Evolutionary conservation across 2,888 invertebrate species (phyloP).

Genomic region (Rotaria socialis): DNA sequence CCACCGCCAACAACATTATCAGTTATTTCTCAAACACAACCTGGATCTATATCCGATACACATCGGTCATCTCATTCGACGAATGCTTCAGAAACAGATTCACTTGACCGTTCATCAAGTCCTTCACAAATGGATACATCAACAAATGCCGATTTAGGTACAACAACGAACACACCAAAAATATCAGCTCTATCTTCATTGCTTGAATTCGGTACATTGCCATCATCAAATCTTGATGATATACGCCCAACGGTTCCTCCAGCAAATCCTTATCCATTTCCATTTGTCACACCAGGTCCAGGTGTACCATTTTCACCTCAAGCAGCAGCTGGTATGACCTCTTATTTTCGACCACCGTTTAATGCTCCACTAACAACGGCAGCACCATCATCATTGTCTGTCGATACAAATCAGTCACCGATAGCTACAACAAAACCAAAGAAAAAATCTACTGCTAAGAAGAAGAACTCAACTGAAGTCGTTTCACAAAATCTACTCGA

Average conservation of each 20-base stretch:
- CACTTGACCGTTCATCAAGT: neutral
- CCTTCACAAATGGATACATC: constrained; percentile 2
- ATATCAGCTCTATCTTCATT: neutral
- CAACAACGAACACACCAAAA: neutral
- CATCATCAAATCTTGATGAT: neutral
- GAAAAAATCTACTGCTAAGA: neutral
- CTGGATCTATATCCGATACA: constrained; percentile 3
- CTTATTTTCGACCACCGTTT: neutral
- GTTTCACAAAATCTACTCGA: neutral
- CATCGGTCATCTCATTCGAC: constrained; percentile 6
- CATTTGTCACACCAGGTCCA: neutral
- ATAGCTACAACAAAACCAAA: neutral
- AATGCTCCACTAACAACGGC: neutral
- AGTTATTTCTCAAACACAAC: neutral
- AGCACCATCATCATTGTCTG: neutral
- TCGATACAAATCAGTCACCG: neutral
- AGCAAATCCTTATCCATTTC: constrained; percentile 7
- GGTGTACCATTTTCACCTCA: constrained; percentile 3
- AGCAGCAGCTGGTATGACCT: neutral
- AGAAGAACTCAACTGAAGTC: neutral
- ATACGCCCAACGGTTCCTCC: neutral
- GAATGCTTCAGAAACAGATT: constrained; percentile 1
- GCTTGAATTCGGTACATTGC: neutral
- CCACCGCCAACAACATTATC: neutral
- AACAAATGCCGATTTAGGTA: neutral